These are phyloP conservation scores for Mus spicilegus DNA, from an alignment of 2,113 vertebrate genomes.

Conservation along the genomic window DNA sequence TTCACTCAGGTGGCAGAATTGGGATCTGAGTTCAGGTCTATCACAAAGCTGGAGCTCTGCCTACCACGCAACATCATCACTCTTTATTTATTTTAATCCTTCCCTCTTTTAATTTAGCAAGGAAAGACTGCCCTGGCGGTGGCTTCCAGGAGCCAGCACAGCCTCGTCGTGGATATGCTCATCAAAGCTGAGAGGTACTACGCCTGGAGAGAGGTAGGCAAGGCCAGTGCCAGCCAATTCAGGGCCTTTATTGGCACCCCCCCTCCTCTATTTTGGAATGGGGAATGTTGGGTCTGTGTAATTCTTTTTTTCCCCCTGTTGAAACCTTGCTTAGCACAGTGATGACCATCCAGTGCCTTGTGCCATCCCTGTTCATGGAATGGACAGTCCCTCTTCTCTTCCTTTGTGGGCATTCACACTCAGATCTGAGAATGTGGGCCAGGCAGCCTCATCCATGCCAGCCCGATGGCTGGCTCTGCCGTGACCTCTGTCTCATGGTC, in stretches of 20 bases:
- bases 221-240: fast-evolving
- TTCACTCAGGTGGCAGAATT: background rate
- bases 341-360: background rate
- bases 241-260: background rate
- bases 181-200: conserved; percentile 95
- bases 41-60: background rate
- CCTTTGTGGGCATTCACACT: background rate
- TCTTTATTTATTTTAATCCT: background rate
- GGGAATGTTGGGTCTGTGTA: too few relatives aligned
- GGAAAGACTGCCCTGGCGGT: conserved; percentile 91
- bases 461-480: background rate
- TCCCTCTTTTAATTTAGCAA: conserved; percentile 85
- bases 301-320: background rate
- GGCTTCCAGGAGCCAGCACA: conserved; percentile 91
- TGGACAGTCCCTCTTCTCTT: background rate
- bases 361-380: background rate
- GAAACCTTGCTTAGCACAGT: background rate
- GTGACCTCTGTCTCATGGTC: background rate
- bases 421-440: background rate
- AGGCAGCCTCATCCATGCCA: fast-evolving
- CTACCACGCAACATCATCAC: too few relatives aligned
- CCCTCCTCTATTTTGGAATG: fast-evolving
- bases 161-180: conserved; percentile 94
- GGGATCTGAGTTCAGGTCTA: background rate
- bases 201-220: conserved; percentile 88